Base-by-base conservation (phyloP, 1,140 invertebrate genomes). In the Pectinophora gossypiella region DNA sequence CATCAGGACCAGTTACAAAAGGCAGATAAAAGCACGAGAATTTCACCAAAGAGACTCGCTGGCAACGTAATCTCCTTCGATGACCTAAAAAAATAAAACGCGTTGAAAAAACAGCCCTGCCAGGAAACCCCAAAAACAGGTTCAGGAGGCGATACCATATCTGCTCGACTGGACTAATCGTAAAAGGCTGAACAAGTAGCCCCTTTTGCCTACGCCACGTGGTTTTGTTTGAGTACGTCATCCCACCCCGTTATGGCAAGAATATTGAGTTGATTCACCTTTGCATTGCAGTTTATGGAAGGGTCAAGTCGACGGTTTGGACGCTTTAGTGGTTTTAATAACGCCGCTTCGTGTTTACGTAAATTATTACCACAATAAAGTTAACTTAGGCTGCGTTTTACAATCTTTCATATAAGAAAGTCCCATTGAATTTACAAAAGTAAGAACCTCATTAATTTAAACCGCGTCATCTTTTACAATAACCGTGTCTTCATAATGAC, bases 51-150 rank as follows among this genome's bases (percentile, higher is more conserved):
- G 27, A 3, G 9, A 32, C 27, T 32, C 9, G 6, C 27, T 32
- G 27, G 27, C 2, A 32, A n/a, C 9, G 27, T 32, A 32, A 32
- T 32, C 27, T 32, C 27, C 27, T 32, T 32, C n/a, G n/a, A 32
- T 32, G 9, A n/a, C 27, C 27, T 12, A 32, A 32, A 32, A 32
- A 32, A 32, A 10, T 32, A 32, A 32, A 32, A n/a, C 73, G 73
- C 68, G 68, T 49, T 60, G 48, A 61, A 68, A 64, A 59, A 61
- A 68, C 51, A 59, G 51, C 56, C 56, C 62, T 68, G 42, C 49
- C 51, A 79, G 76, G 75, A 72, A 81, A 82, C 78, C 78, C 80
- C 83, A 72, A 84, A 86, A 84, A 86, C 83, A 83, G 83, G 83
- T 86, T 86, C 78, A 80, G 72, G 78, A 76, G 67, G 71, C 72